Evolutionary conservation across 2,113 vertebrate genomes (phyloP), one percentile per base, ranked within the genome.

Genomic region (Copsychus sechellarum): DNA sequence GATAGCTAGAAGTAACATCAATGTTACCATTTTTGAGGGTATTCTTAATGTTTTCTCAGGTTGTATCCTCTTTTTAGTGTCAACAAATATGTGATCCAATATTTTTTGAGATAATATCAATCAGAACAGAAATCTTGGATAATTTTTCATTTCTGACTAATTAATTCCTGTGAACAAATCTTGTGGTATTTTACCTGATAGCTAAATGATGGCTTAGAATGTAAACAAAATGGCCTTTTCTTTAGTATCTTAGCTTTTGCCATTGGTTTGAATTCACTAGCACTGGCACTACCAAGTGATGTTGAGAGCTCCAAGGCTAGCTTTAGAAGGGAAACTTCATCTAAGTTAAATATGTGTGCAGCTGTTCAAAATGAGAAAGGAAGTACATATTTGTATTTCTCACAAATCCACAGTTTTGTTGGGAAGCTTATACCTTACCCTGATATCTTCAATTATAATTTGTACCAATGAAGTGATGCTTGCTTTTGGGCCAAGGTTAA

Each of bases 401-500:
- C 26, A 29, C 20, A 71, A 70, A 36, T 76, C 17, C 23, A 26
- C 0, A 0, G 8, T 11, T 90, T 67, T 4, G 0, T 40, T 89
- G 42, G 42, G 57, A 79, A 61, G 19, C 70, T 83, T 80, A 12
- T 24, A 57, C 17, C 29, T 87, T 58, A n/a, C 31, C 21, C 38
- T 43, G 13, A 12, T 60, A 53, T 36, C 8, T 45, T 40, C 58
- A 77, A 34, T 62, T 86, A 77, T 8, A 77, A 34, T 82, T 65
- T 70, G 23, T 73, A 45, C 56, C 54, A 70, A 33, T 51, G 22
- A 80, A 73, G 34, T 33, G 26, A 50, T 66, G 5, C 22, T 69
- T 87, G 18, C 45, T 81, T 90, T 34, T 81, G 91, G 88, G 60
- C 58, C 70, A 88, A 91, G 79, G 81, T 94, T 76, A 82, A 87